Evolutionary conservation across 2,797 vertebrate genomes (phyloP).

Genomic region (Malacoraja senta): DNA sequence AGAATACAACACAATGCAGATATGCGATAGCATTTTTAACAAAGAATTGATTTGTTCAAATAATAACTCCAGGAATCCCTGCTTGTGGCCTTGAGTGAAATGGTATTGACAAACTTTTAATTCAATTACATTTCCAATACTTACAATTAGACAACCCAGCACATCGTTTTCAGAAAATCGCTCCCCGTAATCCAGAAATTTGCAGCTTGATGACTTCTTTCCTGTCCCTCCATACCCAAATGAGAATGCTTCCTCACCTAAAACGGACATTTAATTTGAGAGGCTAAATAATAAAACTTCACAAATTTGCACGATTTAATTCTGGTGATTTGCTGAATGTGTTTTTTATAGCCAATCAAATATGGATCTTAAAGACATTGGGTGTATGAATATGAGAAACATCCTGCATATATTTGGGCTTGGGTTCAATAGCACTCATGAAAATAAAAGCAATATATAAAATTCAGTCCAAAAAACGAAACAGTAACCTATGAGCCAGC

Average conservation of each 20-base stretch:
- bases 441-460: background rate
- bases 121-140: slow-evolving; percentile 44
- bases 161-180: slow-evolving; percentile 83
- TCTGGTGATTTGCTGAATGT: background rate
- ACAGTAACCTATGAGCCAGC: background rate
- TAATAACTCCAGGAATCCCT: background rate
- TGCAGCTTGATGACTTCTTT: slow-evolving; percentile 79
- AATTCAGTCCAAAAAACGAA: background rate
- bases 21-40: background rate
- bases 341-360: background rate
- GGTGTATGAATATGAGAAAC: too few species aligned
- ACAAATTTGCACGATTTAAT: background rate
- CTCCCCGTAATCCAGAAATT: slow-evolving; percentile 83
- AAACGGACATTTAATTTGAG: background rate
- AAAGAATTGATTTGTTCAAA: background rate
- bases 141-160: slow-evolving; percentile 81
- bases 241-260: slow-evolving; percentile 82
- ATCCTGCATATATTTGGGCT: background rate
- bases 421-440: background rate
- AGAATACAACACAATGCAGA: background rate
- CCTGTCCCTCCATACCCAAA: slow-evolving; percentile 89
- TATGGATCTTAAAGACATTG: background rate
- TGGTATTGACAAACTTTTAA: background rate
- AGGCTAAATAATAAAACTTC: background rate
- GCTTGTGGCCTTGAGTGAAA: background rate